Percentiles rank a stretch among this genome's conserved stretches.
Conservation (phyloP, 2,888 invertebrate species). For the Acrocyrtus sp. region DNA sequence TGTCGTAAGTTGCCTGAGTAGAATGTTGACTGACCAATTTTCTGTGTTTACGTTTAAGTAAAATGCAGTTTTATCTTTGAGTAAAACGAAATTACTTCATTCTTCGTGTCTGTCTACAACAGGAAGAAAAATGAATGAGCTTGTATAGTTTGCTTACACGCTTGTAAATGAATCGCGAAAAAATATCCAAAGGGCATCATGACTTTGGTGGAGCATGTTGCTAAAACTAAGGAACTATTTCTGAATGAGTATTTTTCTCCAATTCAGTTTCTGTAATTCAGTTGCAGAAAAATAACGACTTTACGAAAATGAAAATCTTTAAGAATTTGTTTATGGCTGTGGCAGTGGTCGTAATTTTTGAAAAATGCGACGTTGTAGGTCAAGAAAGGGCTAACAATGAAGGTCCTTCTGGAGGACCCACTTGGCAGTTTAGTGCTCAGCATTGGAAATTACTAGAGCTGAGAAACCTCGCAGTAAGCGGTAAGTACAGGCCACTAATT, state of each 20-base stretch:
- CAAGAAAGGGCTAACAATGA: conserved; percentile 7
- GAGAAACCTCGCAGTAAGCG: conserved; percentile 33
- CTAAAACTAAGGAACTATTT: no score
- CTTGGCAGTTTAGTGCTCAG: conserved; percentile 46
- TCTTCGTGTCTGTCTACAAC: not conserved
- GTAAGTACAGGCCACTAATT: conserved; percentile 15
- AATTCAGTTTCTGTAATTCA: not conserved
- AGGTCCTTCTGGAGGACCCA: conserved; percentile 20
- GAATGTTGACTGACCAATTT: not conserved
- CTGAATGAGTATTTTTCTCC: no score
- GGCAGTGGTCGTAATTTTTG: not conserved
- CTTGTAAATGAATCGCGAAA: not conserved
- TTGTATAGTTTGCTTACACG: not conserved
- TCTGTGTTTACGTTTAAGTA: not conserved
- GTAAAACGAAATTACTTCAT: not conserved
- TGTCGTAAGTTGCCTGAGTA: conserved; percentile 8
- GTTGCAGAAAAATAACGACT: not conserved
- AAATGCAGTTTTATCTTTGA: not conserved
- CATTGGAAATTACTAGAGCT: conserved; percentile 45
- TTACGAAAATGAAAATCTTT: not conserved
- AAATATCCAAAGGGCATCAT: not conserved
- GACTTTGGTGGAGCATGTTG: not conserved
- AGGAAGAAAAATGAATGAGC: no score
- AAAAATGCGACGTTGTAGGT: not conserved
- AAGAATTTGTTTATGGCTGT: not conserved